Evolutionary conservation across 2,113 vertebrate species (phyloP).

Genomic region (Enhydra lutris): DNA sequence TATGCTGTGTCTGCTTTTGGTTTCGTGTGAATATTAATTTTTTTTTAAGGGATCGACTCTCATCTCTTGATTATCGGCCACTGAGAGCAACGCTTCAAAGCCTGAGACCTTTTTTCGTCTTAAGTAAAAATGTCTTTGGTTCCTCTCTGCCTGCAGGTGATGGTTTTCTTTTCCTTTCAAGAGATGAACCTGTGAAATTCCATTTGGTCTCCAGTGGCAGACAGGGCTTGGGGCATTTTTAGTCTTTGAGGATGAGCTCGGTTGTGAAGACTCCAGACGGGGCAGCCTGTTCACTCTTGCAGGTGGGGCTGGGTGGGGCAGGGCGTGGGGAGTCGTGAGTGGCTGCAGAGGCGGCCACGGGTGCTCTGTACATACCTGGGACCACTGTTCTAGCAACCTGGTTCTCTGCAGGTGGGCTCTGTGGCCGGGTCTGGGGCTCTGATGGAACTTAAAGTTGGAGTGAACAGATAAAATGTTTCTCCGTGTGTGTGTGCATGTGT

Average conservation of each 20-base stretch:
- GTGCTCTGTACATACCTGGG: background rate
- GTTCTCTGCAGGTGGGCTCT: rapidly evolving
- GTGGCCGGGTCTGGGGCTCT: background rate
- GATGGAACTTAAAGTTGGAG: background rate
- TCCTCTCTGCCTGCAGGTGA: background rate
- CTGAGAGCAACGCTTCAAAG: background rate
- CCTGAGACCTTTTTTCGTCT: background rate
- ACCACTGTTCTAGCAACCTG: background rate
- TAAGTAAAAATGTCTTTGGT: background rate
- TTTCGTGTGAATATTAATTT: background rate
- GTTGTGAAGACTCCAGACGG: background rate
- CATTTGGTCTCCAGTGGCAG: background rate
- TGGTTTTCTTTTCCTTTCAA: background rate
- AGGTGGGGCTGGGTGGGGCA: background rate
- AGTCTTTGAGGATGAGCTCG: background rate
- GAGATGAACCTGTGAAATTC: background rate
- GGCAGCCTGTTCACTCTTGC: background rate
- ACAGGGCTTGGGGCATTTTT: background rate
- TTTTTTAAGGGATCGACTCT: background rate
- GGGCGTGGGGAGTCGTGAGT: background rate
- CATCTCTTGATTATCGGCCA: background rate
- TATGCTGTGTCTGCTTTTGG: slow-evolving; percentile 13
- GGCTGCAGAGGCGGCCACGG: background rate
- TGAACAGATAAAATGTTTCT: background rate
- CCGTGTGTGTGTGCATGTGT: too few relatives aligned